These are phyloP conservation scores for Thereva nobilitata DNA, from an alignment of 2,888 invertebrate genomes.

Conservation along the genomic window DNA sequence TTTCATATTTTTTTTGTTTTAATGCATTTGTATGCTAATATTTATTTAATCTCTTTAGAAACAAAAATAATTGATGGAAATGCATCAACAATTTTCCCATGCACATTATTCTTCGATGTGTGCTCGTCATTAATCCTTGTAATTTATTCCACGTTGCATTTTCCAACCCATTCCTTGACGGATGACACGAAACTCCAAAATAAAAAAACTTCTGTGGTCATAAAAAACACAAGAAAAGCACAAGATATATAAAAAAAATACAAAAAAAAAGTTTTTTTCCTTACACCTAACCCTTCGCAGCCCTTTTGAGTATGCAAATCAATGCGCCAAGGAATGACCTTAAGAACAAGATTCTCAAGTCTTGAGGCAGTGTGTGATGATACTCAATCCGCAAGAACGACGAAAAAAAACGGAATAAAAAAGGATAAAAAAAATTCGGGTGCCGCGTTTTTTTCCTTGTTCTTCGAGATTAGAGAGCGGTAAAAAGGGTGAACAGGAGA, in stretches of 20 bases:
- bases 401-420: neutral
- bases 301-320: conserved; percentile 24
- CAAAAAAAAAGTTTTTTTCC: conserved; percentile 10
- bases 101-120: neutral
- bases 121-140: conserved; percentile 15
- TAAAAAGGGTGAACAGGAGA: conserved; percentile 28
- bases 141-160: conserved; percentile 24
- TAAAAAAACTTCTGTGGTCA: conserved; percentile 16
- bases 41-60: no score
- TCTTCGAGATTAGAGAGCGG: neutral
- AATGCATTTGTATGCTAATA: no score
- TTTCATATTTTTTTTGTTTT: no score
- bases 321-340: conserved; percentile 23
- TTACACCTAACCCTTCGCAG: conserved; percentile 14
- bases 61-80: no score
- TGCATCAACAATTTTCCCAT: conserved; percentile 24
- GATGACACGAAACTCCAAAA: conserved; percentile 18
- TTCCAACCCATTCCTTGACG: conserved; percentile 25
- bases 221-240: conserved; percentile 13
- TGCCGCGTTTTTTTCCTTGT: conserved; percentile 18
- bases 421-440: conserved; percentile 10
- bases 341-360: conserved; percentile 14
- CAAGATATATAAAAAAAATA: conserved; percentile 3
- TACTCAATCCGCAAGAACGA: conserved; percentile 1
- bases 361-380: neutral